Evolutionary conservation across 1,140 invertebrate genomes (phyloP).

Genomic region (Calephelis nemesis): DNA sequence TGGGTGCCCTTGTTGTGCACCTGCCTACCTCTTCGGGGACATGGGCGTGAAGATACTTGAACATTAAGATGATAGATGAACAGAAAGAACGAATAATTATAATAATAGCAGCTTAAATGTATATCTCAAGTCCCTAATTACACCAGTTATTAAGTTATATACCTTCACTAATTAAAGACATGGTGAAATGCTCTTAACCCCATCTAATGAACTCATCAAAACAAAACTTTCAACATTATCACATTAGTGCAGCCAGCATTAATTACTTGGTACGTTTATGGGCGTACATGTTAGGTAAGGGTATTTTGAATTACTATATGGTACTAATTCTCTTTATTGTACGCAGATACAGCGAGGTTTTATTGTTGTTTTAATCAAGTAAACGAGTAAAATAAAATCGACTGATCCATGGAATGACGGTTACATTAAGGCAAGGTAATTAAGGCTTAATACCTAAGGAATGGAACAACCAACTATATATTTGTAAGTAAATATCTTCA

Average conservation of each 20-base stretch:
- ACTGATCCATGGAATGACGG: too few relatives aligned
- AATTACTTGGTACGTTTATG: slow-evolving; percentile 62
- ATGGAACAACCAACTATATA: background rate
- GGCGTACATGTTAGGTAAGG: slow-evolving; percentile 53
- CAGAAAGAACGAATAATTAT: background rate
- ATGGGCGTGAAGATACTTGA: too few relatives aligned
- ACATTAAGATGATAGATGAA: background rate
- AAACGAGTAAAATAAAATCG: too few relatives aligned
- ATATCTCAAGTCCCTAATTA: background rate
- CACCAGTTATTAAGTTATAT: slow-evolving; percentile 31
- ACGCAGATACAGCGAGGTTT: background rate
- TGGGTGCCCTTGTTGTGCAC: too few relatives aligned
- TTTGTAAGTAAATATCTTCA: background rate
- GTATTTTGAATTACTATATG: slow-evolving; percentile 16
- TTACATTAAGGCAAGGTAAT: too few relatives aligned
- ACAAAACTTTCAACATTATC: slow-evolving; percentile 59
- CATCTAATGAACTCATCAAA: slow-evolving; percentile 68
- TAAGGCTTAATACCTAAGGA: too few relatives aligned
- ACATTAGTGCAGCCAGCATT: slow-evolving; percentile 63
- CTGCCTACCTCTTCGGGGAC: too few relatives aligned
- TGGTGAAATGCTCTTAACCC: slow-evolving; percentile 21
- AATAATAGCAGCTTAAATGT: background rate
- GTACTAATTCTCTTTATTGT: slow-evolving; percentile 1
- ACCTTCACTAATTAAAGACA: slow-evolving; percentile 45
- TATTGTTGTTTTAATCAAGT: background rate